phyloP scores from a whole-genome alignment of 2,113 vertebrate genomes.

The Arothron firmamentum region DNA sequence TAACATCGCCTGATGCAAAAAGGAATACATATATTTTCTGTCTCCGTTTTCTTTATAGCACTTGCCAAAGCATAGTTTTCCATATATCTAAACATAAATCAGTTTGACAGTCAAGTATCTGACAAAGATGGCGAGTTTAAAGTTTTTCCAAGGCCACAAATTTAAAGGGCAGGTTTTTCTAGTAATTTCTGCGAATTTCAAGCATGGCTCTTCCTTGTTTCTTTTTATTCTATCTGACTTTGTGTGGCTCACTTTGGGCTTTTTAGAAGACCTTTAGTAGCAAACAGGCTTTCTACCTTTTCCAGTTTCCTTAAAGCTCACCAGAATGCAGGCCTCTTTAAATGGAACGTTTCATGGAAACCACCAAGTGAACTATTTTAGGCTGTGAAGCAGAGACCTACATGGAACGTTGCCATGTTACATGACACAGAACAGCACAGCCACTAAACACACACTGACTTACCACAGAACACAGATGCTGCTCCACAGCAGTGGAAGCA shows the following conservation, averaged over 20 bases:
- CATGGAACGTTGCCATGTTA: constrained; percentile 37
- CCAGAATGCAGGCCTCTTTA: constrained; percentile 32
- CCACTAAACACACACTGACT: constrained; percentile 37
- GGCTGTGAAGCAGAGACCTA: constrained; percentile 21
- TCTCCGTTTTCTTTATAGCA: constrained; percentile 13
- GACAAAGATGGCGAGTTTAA: constrained; percentile 15
- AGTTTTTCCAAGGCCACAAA: no score
- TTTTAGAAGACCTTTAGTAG: constrained; percentile 23
- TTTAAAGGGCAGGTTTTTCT: no score
- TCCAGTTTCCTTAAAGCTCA: constrained; percentile 29
- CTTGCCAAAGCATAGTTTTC: constrained; percentile 1
- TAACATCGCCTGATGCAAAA: constrained; percentile 45
- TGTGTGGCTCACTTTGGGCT: constrained; percentile 35
- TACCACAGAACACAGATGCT: constrained; percentile 28
- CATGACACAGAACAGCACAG: constrained; percentile 24
- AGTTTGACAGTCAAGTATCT: constrained; percentile 8
- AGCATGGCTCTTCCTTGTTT: constrained; percentile 5
- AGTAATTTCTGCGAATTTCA: neutral
- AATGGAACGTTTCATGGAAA: constrained; percentile 57
- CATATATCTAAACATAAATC: constrained; percentile 39
- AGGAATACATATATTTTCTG: constrained; percentile 41
- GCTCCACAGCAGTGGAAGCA: neutral
- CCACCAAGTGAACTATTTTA: constrained; percentile 36
- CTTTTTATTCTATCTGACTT: constrained; percentile 21
- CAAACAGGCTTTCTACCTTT: constrained; percentile 26